phyloP scores from a whole-genome alignment of 2,888 invertebrate species.

The Brassicogethes aeneus region DNA sequence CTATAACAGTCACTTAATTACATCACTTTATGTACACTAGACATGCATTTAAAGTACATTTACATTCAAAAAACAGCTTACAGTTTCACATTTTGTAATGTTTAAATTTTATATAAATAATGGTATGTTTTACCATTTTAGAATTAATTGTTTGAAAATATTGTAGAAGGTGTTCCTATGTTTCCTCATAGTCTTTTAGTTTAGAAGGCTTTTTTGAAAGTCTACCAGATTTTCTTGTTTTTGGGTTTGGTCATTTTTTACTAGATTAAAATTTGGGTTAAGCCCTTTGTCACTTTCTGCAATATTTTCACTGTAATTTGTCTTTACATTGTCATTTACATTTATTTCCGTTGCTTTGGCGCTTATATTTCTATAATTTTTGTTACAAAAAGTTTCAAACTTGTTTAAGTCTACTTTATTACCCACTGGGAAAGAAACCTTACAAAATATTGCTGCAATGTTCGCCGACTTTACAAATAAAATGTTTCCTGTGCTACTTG shows the following conservation, averaged over 20 bases:
- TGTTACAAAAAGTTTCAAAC: too few species aligned
- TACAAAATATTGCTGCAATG: too few species aligned
- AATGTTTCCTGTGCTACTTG: too few species aligned
- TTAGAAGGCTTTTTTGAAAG: conserved; percentile 1
- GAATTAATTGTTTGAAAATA: not conserved
- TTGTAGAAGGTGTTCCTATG: not conserved
- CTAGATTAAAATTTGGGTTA: not conserved
- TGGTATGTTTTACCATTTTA: not conserved
- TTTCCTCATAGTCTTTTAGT: not conserved
- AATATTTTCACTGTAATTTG: not conserved
- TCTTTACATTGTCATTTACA: not conserved
- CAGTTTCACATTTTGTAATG: not conserved
- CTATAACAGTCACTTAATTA: conserved; percentile 1
- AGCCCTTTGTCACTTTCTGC: not conserved
- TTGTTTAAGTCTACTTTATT: not conserved
- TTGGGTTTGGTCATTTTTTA: not conserved
- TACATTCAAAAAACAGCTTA: not conserved
- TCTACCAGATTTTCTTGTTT: not conserved
- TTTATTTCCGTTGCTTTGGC: not conserved
- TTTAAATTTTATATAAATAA: not conserved
- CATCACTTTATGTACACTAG: not conserved
- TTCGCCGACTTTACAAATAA: too few species aligned
- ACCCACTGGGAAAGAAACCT: too few species aligned
- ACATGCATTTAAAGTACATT: not conserved
- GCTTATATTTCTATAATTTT: not conserved